A percentile compares a stretch with the other conserved stretches of the same genome.
These are phyloP conservation scores for Opisthograptis luteolata DNA, from an alignment of 2,888 invertebrate genomes.

Conservation along the genomic window DNA sequence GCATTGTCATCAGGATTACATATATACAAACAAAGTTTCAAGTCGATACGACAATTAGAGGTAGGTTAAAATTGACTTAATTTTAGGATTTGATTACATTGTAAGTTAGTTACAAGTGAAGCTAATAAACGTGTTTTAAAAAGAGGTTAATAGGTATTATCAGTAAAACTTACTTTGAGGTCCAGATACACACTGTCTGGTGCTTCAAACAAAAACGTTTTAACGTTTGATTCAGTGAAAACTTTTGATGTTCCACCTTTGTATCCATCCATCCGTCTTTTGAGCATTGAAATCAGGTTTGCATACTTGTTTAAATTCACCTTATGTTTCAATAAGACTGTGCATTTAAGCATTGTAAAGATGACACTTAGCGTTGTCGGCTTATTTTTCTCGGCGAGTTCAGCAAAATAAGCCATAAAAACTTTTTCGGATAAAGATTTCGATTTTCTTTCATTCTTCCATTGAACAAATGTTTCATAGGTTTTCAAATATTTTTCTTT, in stretches of 20 bases:
- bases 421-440: background rate
- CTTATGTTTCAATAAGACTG: background rate
- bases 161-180: background rate
- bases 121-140: too few species aligned
- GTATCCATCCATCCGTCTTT: slow-evolving; percentile 2
- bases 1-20: too few species aligned
- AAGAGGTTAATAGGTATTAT: too few species aligned
- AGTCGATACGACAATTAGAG: too few species aligned
- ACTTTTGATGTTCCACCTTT: background rate
- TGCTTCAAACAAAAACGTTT: background rate
- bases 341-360: slow-evolving; percentile 1
- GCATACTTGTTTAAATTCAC: background rate
- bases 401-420: slow-evolving; percentile 1
- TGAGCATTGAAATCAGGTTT: background rate
- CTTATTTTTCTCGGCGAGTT: background rate
- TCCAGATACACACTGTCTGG: background rate
- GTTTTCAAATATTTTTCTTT: background rate
- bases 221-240: slow-evolving; percentile 3
- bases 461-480: background rate
- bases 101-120: too few species aligned
- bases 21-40: too few species aligned
- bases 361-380: background rate
- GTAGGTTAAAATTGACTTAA: too few species aligned
- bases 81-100: too few species aligned
- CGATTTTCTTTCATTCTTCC: slow-evolving; percentile 1